Conservation (phyloP, 2,113 vertebrate genomes). For the Lepus americanus region DNA sequence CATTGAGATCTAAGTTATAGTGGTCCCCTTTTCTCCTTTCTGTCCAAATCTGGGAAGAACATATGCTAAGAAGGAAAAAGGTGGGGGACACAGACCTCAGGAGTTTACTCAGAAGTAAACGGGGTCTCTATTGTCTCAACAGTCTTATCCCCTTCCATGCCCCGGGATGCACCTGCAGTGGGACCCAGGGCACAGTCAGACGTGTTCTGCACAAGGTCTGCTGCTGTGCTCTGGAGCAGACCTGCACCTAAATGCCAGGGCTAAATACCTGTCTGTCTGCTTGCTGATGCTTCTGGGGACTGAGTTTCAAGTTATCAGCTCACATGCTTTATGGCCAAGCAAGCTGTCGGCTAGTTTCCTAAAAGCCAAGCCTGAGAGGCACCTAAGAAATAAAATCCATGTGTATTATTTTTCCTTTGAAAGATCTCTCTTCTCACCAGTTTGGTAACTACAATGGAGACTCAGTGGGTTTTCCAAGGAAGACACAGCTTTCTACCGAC, state of each 20-base stretch:
- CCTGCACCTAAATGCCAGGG: not conserved
- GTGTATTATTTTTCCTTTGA: not conserved
- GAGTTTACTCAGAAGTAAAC: not conserved
- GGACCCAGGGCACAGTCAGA: not conserved
- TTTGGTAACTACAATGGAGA: not conserved
- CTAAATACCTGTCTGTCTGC: not conserved
- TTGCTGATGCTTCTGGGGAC: not conserved
- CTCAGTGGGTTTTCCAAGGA: not conserved
- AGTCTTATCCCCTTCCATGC: not conserved
- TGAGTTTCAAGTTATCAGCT: not conserved
- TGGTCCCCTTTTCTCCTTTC: not conserved
- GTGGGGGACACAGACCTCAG: not conserved
- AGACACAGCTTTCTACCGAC: not conserved
- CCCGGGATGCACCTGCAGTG: accelerated
- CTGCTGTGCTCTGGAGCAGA: not conserved
- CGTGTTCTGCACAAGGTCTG: not conserved
- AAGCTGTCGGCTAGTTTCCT: not conserved
- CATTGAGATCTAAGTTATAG: not conserved
- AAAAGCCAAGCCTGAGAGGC: not conserved
- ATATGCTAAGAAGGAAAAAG: not conserved
- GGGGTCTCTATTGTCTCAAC: not conserved
- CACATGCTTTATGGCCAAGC: not conserved
- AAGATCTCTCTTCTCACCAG: not conserved
- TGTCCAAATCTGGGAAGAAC: too few species aligned
- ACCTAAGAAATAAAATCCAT: not conserved